phyloP scores from a whole-genome alignment of 1,140 invertebrate species.

The Rhagoletis pomonella region DNA sequence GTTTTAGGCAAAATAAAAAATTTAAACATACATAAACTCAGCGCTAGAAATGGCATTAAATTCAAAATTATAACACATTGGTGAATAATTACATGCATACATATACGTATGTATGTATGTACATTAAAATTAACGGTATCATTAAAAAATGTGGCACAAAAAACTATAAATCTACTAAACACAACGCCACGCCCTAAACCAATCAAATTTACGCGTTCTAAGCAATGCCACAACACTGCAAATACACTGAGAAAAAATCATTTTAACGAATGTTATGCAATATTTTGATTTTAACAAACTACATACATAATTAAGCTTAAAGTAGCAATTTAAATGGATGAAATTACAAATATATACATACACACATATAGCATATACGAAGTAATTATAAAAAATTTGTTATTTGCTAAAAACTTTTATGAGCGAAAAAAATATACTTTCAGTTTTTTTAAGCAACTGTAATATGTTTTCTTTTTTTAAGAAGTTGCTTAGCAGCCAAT shows the following conservation, averaged over 20 bases:
- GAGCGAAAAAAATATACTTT: no score
- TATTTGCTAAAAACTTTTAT: slow-evolving; percentile 6
- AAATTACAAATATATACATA: no score
- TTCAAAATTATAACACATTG: not conserved
- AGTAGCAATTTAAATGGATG: not conserved
- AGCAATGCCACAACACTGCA: not conserved
- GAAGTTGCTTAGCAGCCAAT: not conserved
- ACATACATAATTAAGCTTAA: not conserved
- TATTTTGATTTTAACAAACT: not conserved
- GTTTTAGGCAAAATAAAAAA: no score
- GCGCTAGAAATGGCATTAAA: not conserved
- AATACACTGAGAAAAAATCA: not conserved
- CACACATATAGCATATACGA: not conserved
- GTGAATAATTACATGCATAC: slow-evolving; percentile 25
- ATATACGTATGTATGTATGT: not conserved
- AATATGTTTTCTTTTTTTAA: not conserved
- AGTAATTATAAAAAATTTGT: slow-evolving; percentile 9
- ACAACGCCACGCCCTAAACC: not conserved
- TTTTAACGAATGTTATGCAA: slow-evolving; percentile 30
- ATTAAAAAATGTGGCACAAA: not conserved
- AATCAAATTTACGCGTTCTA: slow-evolving; percentile 13
- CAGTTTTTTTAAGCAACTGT: not conserved
- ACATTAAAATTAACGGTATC: not conserved
- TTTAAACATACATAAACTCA: no score
- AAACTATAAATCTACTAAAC: not conserved